Evolutionary conservation across 2,797 vertebrate species (phyloP), one percentile per base, ranked within the genome.

Genomic region (Cossypha caffra): DNA sequence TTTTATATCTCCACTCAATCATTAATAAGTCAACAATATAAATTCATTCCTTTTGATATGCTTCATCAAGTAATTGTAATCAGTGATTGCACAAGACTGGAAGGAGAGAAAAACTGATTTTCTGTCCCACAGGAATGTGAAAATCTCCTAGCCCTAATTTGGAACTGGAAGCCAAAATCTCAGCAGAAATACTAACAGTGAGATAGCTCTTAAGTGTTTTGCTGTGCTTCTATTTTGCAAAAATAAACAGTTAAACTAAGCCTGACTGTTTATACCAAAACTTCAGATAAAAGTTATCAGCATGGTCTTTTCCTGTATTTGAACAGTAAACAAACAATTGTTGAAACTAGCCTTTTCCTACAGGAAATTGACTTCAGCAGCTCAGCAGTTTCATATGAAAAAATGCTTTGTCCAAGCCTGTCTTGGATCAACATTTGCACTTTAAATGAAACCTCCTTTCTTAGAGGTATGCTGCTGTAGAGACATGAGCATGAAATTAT

Each of bases 251-350:
- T 48, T 48, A 61, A 82, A 80, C 19, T 40, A 37, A 68, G 43
- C n/a, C 58, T 38, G 43, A 35, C 23, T 55, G 25, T 50, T 80
- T 76, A 94, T 93, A 66, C 8, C 18, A 58, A 92, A 86, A 74
- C 37, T 42, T 75, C 18, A 52, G 21, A 73, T 90, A n/a, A 76
- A 83, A 62, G 23, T 51, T 73, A 58, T 67, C 68, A 51, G 12
- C 43, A 19, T 59, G 20, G 23, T 58, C 61, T 88, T 86, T 94
- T 94, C 67, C 80, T 94, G 61, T 80, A 90, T 86, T 86, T 88
- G 37, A 92, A 40, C 9, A 33, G 55, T 66, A 79, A 95, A 81
- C 37, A 92, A 95, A 78, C 13, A 78, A 42, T 40, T 67, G 58
- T 72, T 86, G 50, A 95, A 81, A 71, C 38, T 37, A 74, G 40